Percentiles rank a stretch among this genome's conserved stretches.
Evolutionary conservation across 1,140 invertebrate genomes (phyloP).

Genomic region (Hyles vespertilio): DNA sequence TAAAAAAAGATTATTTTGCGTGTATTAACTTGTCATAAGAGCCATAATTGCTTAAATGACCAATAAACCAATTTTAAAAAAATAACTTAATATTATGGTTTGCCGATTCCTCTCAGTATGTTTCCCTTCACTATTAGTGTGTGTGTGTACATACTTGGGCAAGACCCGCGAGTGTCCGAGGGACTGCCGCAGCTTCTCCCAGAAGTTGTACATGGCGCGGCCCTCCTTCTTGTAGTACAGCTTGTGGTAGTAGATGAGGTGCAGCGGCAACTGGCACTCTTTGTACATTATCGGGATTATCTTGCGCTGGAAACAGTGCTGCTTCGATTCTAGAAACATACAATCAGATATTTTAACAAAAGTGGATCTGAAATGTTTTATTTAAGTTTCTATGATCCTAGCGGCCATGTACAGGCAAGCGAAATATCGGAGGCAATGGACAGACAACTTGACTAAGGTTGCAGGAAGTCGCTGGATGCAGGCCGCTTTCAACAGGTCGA

Average conservation of each 20-base stretch:
- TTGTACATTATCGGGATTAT: constrained; percentile 54
- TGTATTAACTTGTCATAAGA: no score
- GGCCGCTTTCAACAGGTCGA: no score
- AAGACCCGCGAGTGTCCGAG: constrained; percentile 20
- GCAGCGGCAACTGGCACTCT: constrained; percentile 37
- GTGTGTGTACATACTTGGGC: constrained; percentile 27
- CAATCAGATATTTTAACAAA: constrained; percentile 1
- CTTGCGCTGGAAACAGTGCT: constrained; percentile 27
- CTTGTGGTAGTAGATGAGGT: constrained; percentile 47
- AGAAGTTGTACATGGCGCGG: constrained; percentile 43
- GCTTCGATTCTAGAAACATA: constrained; percentile 32
- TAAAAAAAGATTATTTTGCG: not conserved
- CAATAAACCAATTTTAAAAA: no score
- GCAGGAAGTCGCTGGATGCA: no score
- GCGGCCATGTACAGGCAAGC: no score
- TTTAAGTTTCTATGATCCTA: no score
- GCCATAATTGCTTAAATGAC: not conserved
- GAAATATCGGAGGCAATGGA: no score
- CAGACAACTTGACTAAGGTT: no score
- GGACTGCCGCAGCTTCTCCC: constrained; percentile 40
- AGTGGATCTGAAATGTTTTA: not conserved
- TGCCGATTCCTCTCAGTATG: not conserved
- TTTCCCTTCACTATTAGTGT: not conserved
- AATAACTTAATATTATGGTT: no score
- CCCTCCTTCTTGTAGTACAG: constrained; percentile 34